phyloP scores from a whole-genome alignment of 1,140 invertebrate genomes.

The Branchinecta lynchi region DNA sequence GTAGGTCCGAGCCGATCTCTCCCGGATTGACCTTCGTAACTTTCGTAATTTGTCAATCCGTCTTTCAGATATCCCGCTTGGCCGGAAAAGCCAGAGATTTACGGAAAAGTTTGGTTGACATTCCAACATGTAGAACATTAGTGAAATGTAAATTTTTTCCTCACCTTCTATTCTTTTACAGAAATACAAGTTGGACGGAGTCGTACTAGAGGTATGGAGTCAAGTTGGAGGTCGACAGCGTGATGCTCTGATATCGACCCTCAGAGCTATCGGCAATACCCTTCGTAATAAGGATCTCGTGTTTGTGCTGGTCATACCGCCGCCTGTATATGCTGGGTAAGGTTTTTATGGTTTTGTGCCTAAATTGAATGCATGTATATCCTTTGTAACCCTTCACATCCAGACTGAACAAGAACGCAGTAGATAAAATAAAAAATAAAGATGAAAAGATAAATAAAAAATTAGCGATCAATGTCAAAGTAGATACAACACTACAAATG shows the following conservation, averaged over 20 bases:
- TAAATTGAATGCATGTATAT: not conserved
- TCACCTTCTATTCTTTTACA: slow-evolving; percentile 25
- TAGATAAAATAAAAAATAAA: not conserved
- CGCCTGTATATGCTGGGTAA: slow-evolving; percentile 45
- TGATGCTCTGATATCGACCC: slow-evolving; percentile 42
- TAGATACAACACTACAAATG: not conserved
- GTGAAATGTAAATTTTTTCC: too few species aligned
- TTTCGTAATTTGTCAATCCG: too few species aligned
- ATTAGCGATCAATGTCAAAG: too few species aligned
- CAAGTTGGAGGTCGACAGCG: slow-evolving; percentile 52
- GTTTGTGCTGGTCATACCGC: slow-evolving; percentile 69
- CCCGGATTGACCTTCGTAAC: too few species aligned
- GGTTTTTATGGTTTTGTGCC: slow-evolving; percentile 21
- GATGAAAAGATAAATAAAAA: too few species aligned
- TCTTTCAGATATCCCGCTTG: too few species aligned
- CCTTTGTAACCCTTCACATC: too few species aligned
- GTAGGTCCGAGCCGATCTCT: not conserved
- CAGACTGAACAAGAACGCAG: not conserved
- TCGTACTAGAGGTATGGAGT: slow-evolving; percentile 74
- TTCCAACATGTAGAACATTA: too few species aligned
- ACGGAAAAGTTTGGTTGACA: too few species aligned
- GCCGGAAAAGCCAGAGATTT: too few species aligned
- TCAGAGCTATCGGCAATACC: slow-evolving; percentile 38
- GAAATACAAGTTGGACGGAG: slow-evolving; percentile 58
- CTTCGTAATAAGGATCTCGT: slow-evolving; percentile 41